These are phyloP conservation scores for Antheraea assamensis DNA, from an alignment of 2,888 invertebrate species.

Conservation along the genomic window DNA sequence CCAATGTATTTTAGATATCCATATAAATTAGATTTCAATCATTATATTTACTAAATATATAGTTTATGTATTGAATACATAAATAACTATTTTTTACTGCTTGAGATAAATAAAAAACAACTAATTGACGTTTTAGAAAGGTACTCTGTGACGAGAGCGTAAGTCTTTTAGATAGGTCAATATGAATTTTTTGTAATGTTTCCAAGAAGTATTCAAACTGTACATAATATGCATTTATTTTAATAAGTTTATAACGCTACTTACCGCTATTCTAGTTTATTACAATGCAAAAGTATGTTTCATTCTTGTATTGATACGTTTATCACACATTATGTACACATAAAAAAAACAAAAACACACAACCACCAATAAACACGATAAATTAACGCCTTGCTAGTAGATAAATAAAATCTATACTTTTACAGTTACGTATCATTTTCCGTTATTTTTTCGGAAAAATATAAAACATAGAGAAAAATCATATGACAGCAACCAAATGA, in stretches of 20 bases:
- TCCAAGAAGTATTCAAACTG: conserved; percentile 30
- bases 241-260: conserved; percentile 47
- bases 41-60: conserved; percentile 17
- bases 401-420: conserved; percentile 45
- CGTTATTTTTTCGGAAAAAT: conserved; percentile 73
- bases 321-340: conserved; percentile 70
- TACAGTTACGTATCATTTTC: conserved; percentile 68
- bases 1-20: conserved; percentile 22
- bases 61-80: conserved; percentile 20
- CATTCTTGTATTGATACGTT: conserved; percentile 72
- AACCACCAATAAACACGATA: conserved; percentile 28
- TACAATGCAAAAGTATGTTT: conserved; percentile 73
- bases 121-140: conserved; percentile 69
- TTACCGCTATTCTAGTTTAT: conserved; percentile 69
- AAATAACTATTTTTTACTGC: conserved; percentile 24
- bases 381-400: conserved; percentile 34
- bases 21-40: conserved; percentile 15
- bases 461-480: conserved; percentile 63
- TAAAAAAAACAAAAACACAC: conserved; percentile 38
- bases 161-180: conserved; percentile 43
- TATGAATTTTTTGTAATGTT: conserved; percentile 31
- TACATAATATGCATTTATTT: conserved; percentile 39
- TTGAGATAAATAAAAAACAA: conserved; percentile 39
- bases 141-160: conserved; percentile 44
- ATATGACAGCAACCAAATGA: conserved; percentile 58